Percentiles rank a stretch among this genome's conserved stretches.
These are phyloP conservation scores for Epirrhoe tristata DNA, from an alignment of 2,888 invertebrate genomes.

Conservation along the genomic window DNA sequence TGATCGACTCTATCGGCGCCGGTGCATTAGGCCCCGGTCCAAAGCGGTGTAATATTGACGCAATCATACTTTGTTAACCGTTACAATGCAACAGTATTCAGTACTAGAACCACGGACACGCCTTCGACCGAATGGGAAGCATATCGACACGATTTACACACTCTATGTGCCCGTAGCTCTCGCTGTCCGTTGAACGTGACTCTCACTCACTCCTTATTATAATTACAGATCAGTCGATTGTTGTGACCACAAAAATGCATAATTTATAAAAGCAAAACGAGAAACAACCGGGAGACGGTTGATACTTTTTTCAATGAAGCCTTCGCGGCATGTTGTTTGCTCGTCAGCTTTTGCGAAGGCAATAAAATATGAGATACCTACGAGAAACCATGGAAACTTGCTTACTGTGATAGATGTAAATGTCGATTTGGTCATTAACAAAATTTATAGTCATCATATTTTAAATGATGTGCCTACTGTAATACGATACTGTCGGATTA, in stretches of 20 bases:
- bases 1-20: conserved; percentile 51
- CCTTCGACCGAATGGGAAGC: conserved; percentile 61
- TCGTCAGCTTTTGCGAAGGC: conserved; percentile 66
- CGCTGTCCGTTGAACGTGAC: conserved; percentile 70
- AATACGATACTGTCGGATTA: conserved; percentile 39
- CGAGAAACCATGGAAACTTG: conserved; percentile 52
- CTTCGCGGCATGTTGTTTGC: conserved; percentile 61
- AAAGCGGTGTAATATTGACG: conserved; percentile 61
- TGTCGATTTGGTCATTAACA: conserved; percentile 49
- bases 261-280: conserved; percentile 77
- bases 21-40: conserved; percentile 53
- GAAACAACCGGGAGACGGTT: conserved; percentile 62
- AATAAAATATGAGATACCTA: conserved; percentile 57
- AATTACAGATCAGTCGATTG: conserved; percentile 83
- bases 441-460: conserved; percentile 35
- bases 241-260: conserved; percentile 79
- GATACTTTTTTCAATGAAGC: conserved; percentile 63
- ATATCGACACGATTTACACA: conserved; percentile 59
- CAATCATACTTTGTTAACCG: conserved; percentile 65
- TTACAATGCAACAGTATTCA: conserved; percentile 60
- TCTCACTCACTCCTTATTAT: conserved; percentile 75
- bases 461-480: conserved; percentile 37
- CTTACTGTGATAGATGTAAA: conserved; percentile 53
- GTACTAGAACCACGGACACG: conserved; percentile 60
- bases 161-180: conserved; percentile 50